Conservation (phyloP, 2,797 vertebrate genomes). For the Hypotaenidia okinawae region DNA sequence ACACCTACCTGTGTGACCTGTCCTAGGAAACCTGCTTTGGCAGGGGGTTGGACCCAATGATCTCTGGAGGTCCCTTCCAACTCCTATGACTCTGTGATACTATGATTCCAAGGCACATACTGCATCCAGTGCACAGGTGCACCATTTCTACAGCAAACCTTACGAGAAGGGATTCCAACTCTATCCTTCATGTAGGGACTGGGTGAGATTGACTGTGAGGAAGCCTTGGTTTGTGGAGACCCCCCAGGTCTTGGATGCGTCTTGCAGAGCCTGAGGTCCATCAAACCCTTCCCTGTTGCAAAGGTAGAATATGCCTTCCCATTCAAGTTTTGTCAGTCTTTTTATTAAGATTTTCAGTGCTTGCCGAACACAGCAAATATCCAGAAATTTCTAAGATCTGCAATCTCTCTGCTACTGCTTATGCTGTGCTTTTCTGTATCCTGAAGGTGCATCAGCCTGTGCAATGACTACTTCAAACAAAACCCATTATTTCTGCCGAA, state of each 20-base stretch:
- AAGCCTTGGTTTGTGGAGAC: not conserved
- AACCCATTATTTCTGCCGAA: not conserved
- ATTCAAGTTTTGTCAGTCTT: not conserved
- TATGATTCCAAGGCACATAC: not conserved
- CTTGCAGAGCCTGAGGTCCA: not conserved
- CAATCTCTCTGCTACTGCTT: not conserved
- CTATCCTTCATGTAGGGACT: not conserved
- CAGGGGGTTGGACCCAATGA: too few species aligned
- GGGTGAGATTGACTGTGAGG: not conserved
- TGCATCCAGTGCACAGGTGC: not conserved
- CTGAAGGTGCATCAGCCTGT: not conserved
- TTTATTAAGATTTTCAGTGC: not conserved
- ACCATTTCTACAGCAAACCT: not conserved
- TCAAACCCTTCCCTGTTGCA: not conserved
- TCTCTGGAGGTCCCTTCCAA: too few species aligned
- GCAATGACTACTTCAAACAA: not conserved
- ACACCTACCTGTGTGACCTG: too few species aligned
- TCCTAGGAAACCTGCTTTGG: too few species aligned
- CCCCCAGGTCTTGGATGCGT: not conserved
- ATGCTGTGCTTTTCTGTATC: not conserved
- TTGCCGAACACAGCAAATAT: not conserved
- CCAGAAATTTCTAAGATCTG: not conserved
- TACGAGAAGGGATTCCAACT: not conserved
- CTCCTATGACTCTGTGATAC: too few species aligned
- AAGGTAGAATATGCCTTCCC: not conserved